These are phyloP conservation scores for Teleiodes luculella DNA, from an alignment of 2,888 invertebrate species.

Conservation along the genomic window DNA sequence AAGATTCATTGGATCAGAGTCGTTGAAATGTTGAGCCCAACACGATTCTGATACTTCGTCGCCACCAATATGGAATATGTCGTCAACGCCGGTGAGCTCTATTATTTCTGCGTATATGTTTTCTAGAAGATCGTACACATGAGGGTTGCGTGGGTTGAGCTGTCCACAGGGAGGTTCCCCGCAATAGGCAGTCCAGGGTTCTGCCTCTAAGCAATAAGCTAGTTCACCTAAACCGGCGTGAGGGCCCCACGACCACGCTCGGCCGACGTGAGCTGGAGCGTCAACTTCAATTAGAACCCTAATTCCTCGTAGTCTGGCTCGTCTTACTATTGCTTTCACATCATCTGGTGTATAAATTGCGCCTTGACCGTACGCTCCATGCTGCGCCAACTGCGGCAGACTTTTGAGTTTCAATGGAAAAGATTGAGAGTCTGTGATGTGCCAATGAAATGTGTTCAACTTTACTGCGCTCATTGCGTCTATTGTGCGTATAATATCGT, in stretches of 20 bases:
- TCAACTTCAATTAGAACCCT: conserved; percentile 93
- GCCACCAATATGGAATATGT: conserved; percentile 90
- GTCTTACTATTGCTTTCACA: conserved; percentile 84
- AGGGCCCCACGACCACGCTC: conserved; percentile 91
- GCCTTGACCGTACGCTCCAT: conserved; percentile 91
- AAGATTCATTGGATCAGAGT: conserved; percentile 85
- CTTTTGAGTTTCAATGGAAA: conserved; percentile 90
- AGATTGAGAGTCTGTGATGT: conserved; percentile 93
- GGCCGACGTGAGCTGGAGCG: conserved; percentile 93
- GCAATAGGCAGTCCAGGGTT: conserved; percentile 88
- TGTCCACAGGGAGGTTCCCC: conserved; percentile 94
- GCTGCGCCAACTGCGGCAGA: conserved; percentile 87
- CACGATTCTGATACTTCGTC: conserved; percentile 90
- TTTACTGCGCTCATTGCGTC: conserved; percentile 94
- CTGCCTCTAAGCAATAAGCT: conserved; percentile 88
- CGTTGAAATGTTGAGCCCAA: conserved; percentile 86
- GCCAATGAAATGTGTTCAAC: conserved; percentile 96
- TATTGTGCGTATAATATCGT: conserved; percentile 84
- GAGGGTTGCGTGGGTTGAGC: conserved; percentile 88
- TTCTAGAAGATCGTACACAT: conserved; percentile 85
- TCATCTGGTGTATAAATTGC: conserved; percentile 86
- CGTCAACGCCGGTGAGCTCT: conserved; percentile 85
- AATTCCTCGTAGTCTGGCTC: conserved; percentile 89
- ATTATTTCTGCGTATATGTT: conserved; percentile 87
- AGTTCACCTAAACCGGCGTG: conserved; percentile 86